These are phyloP conservation scores for Bombyx mori DNA, from an alignment of 1,140 invertebrate species.

Conservation along the genomic window ASM3026992v2 NC_085120.1:11506001-11506500, in stretches of 20 bases:
- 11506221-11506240: not conserved
- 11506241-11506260: slow-evolving; percentile 2
- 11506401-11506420: too few relatives aligned
- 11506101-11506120: not conserved
- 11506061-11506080: not conserved
- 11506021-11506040: slow-evolving; percentile 1
- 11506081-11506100: not conserved
- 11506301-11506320: not conserved
- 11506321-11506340: not conserved
- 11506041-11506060: not conserved
- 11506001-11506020: slow-evolving; percentile 1
- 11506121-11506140: slow-evolving; percentile 1
- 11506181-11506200: not conserved
- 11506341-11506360: not conserved
- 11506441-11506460: too few relatives aligned
- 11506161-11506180: not conserved
- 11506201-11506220: not conserved
- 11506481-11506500: too few relatives aligned
- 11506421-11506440: too few relatives aligned
- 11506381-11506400: too few relatives aligned
- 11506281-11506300: not conserved
- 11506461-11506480: too few relatives aligned
- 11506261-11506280: not conserved
- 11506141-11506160: not conserved
- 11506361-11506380: too few relatives aligned